Conservation (phyloP, 2,888 invertebrate species). For the Chloroclysta siterata region DNA sequence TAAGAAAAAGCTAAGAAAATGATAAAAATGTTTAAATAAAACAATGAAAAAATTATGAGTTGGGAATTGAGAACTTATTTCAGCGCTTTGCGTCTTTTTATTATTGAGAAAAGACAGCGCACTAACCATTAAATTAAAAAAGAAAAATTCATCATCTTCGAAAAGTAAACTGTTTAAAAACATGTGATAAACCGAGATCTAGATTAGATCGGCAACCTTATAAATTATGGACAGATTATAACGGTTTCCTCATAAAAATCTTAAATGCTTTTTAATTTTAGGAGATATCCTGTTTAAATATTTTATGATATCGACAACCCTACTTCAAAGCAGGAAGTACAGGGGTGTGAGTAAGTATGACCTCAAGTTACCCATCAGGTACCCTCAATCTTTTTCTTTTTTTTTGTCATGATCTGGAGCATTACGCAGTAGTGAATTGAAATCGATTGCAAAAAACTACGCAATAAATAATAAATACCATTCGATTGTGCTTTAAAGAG, state of each 20-base stretch:
- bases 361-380: conserved; percentile 82
- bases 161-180: not conserved
- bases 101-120: not conserved
- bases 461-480: conserved; percentile 77
- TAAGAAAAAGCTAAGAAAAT: too few species aligned
- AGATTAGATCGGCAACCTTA: conserved; percentile 26
- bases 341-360: conserved; percentile 82
- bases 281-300: not conserved
- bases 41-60: too few species aligned
- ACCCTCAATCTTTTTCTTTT: conserved; percentile 70
- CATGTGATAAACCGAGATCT: conserved; percentile 20
- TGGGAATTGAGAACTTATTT: too few species aligned
- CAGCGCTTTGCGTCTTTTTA: too few species aligned
- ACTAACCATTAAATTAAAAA: not conserved
- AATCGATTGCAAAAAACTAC: conserved; percentile 70
- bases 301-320: conserved; percentile 59
- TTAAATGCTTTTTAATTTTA: conserved; percentile 23
- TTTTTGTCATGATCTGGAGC: conserved; percentile 70
- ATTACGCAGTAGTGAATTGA: conserved; percentile 68
- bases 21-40: too few species aligned
- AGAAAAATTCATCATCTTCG: not conserved
- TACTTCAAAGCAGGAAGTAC: conserved; percentile 72
- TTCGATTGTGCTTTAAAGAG: conserved; percentile 81
- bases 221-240: conserved; percentile 30
- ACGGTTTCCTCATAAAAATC: conserved; percentile 46